Evolutionary conservation across 2,113 vertebrate genomes (phyloP), one percentile per base, ranked within the genome.

Genomic region (Dipodomys ordii): DNA sequence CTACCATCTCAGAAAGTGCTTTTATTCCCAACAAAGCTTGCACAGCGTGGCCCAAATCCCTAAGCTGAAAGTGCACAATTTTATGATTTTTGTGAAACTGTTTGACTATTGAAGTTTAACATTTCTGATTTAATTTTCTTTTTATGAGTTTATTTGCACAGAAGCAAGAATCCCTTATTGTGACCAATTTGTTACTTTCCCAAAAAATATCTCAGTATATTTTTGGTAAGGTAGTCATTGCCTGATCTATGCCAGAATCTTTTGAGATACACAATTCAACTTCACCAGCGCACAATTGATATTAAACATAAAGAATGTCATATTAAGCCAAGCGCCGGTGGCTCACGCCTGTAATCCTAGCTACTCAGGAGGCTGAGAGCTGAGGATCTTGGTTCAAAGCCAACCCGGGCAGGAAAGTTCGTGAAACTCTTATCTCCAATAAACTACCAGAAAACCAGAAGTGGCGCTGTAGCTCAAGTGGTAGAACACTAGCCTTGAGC

Each of bases 161-260:
- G 57, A 88, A 68, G 25, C 12, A 82, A 82, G 25, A 88, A 77
- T 7, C 2, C 62, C 23, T 62, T 80, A 22, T 87, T 76, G 28
- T 89, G 71, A 87, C 57, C 49, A 76, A 67, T 90, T 86, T 81
- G 44, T 85, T 84, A 81, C 20, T 81, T 93, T 92, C 78, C 19
- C 68, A 83, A 95, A 72, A 83, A 95, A 62, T 83, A 90, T 64
- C n/a, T 76, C 69, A 25, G 79, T 90, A 28, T 9, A 44, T 35
- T 92, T 97, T 92, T 84, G 64, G 60, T 95, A n/a, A 18, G 22
- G 25, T 78, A n/a, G 16, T 74, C 22, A 84, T 92, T 88, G 46
- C 23, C 20, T 64, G 28, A 84, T 30, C 72, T 16, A 19, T 3
- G 88, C 27, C 13, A 46, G 6, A 60, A 62, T 89, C 11, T 53